Evolutionary conservation across 2,797 vertebrate genomes (phyloP), one percentile per base, ranked within the genome.

Genomic region (Sebastes umbrosus): DNA sequence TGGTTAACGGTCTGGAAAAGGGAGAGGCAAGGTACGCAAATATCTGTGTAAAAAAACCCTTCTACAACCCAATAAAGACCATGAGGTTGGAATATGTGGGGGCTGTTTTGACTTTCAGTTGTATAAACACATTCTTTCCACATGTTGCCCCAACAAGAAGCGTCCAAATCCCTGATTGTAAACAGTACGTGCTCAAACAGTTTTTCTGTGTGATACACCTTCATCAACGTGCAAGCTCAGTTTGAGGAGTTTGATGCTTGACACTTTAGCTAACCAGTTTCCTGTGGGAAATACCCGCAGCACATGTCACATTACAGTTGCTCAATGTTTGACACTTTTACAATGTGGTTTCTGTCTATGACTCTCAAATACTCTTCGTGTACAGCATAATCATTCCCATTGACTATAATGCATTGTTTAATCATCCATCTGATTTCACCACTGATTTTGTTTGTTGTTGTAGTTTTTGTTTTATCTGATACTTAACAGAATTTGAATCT

Each of bases 81-180:
- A 59, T 20, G 4, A 54, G 57, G 43, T 34, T 76, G 27, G 62
- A 64, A 39, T 76, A 68, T 68, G 18, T 57, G 8, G n/a, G 16
- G 50, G 34, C 50, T 27, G 36, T 84, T 79, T 57, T 72, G 63
- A 62, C 39, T 18, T 43, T 58, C 14, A 52, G 27, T 14, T 29
- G 10, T 79, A 24, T 18, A 8, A 72, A 20, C 52, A 80, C 52
- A 66, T 59, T 75, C 27, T 72, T 55, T 67, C 72, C 67, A 46
- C 46, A 52, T 50, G 24, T 69, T 72, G 34, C 29, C 39, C 55
- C 6, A 14, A 39, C 8, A 58, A 24, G 3, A 63, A 39, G 7
- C 8, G 9, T 62, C 58, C 39, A 69, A 24, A 58, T 24, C 58
- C 4, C 32, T 5, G 27, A 29, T 50, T 6, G 55, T 36, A 18